These are phyloP conservation scores for Gerosis bhagava DNA, from an alignment of 2,888 invertebrate genomes.

Conservation along the genomic window DNA sequence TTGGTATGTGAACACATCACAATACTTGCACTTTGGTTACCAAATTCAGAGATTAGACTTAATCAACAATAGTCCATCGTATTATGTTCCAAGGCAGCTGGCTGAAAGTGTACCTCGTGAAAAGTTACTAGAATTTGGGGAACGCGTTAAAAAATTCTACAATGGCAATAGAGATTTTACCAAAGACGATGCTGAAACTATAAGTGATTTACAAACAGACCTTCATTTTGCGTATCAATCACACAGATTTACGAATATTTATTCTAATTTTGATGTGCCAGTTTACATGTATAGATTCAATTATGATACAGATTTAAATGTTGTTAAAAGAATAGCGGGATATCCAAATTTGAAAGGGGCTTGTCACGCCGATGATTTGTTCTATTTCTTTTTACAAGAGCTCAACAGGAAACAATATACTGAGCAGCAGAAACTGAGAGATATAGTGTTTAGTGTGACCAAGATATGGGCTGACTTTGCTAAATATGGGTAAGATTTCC, in stretches of 20 bases:
- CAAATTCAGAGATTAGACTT: slow-evolving; percentile 40
- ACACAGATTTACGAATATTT: slow-evolving; percentile 21
- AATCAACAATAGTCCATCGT: slow-evolving; percentile 45
- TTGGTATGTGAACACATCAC: no score
- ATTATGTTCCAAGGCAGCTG: slow-evolving; percentile 49
- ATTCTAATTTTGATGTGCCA: not conserved
- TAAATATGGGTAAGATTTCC: slow-evolving; percentile 57
- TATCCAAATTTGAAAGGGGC: slow-evolving; percentile 51
- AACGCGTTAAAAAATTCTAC: slow-evolving; percentile 51
- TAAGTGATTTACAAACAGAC: slow-evolving; percentile 45
- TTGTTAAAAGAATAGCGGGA: slow-evolving; percentile 44
- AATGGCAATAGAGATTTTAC: slow-evolving; percentile 43
- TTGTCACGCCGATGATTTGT: slow-evolving; percentile 73
- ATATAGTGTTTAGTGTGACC: slow-evolving; percentile 46
- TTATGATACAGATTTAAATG: slow-evolving; percentile 52
- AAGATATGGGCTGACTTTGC: slow-evolving; percentile 67
- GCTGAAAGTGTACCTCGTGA: slow-evolving; percentile 38
- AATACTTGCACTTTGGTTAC: no score
- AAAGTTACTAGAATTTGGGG: slow-evolving; percentile 45
- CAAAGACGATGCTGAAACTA: slow-evolving; percentile 37
- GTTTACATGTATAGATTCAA: slow-evolving; percentile 56
- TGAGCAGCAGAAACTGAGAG: slow-evolving; percentile 45
- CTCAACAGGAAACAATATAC: slow-evolving; percentile 37
- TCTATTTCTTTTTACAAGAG: slow-evolving; percentile 63
- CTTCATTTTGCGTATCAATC: slow-evolving; percentile 44